A percentile compares a stretch with the other conserved stretches of the same genome.
Evolutionary conservation across 2,888 invertebrate genomes (phyloP).

Genomic region (Brachylomia viminalis): DNA sequence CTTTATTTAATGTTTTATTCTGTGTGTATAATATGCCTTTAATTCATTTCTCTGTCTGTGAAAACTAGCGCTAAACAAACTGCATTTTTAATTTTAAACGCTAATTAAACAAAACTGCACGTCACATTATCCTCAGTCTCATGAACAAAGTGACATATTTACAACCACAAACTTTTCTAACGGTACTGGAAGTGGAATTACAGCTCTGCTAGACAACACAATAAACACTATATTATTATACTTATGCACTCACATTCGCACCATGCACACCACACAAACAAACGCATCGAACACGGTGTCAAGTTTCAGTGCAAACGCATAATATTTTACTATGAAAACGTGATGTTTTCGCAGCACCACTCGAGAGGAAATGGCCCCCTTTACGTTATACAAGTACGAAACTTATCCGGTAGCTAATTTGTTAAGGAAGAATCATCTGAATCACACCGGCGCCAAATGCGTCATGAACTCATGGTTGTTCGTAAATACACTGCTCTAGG

Average conservation of each 20-base stretch:
- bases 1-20: not conserved
- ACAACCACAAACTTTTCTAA: conserved; percentile 69
- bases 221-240: conserved; percentile 62
- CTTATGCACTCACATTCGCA: conserved; percentile 46
- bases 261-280: conserved; percentile 66
- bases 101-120: conserved; percentile 7
- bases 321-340: conserved; percentile 78
- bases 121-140: conserved; percentile 10
- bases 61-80: not conserved
- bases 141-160: conserved; percentile 38
- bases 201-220: conserved; percentile 61
- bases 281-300: conserved; percentile 70
- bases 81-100: conserved; percentile 1
- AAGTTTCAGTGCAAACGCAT: conserved; percentile 73
- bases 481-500: conserved; percentile 23
- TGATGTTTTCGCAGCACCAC: conserved; percentile 72
- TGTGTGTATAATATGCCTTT: not conserved
- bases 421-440: conserved; percentile 38
- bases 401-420: conserved; percentile 53
- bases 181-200: conserved; percentile 62
- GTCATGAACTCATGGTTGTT: conserved; percentile 14
- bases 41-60: not conserved
- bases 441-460: conserved; percentile 18
- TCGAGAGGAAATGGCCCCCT: conserved; percentile 62
- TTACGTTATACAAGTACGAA: conserved; percentile 43